A percentile compares a stretch with the other conserved stretches of the same genome.
Conservation (phyloP, 1,140 invertebrate species). For the Nephotettix cincticeps region DNA sequence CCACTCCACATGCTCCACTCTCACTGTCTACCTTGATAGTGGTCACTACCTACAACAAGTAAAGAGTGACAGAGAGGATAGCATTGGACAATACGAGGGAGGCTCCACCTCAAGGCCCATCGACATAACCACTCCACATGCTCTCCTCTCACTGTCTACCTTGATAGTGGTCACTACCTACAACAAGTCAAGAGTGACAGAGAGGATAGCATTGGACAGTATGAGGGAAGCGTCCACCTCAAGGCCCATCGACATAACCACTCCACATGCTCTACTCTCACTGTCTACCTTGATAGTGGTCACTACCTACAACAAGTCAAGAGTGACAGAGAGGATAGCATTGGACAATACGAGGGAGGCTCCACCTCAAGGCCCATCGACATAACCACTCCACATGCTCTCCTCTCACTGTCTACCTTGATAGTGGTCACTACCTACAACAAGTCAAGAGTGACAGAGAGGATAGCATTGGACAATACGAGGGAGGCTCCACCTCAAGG, state of each 20-base stretch:
- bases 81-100: constrained; percentile 56
- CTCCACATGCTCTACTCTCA: constrained; percentile 47
- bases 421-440: constrained; percentile 51
- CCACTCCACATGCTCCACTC: constrained; percentile 50
- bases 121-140: constrained; percentile 50
- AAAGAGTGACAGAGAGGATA: constrained; percentile 56
- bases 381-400: constrained; percentile 51
- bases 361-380: constrained; percentile 51
- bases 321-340: constrained; percentile 59
- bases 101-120: constrained; percentile 52
- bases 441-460: constrained; percentile 53
- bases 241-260: constrained; percentile 50
- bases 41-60: constrained; percentile 48
- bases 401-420: constrained; percentile 41
- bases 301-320: constrained; percentile 49
- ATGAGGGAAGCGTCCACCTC: constrained; percentile 52
- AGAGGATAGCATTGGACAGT: constrained; percentile 58
- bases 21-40: constrained; percentile 46
- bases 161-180: constrained; percentile 50
- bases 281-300: constrained; percentile 46
- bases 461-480: constrained; percentile 59
- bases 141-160: constrained; percentile 42
- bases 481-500: constrained; percentile 50
- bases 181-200: constrained; percentile 52
- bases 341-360: constrained; percentile 55